A percentile compares a stretch with the other conserved stretches of the same genome.
phyloP scores from a whole-genome alignment of 1,140 invertebrate species.

The Dinoponera quadriceps region DNA sequence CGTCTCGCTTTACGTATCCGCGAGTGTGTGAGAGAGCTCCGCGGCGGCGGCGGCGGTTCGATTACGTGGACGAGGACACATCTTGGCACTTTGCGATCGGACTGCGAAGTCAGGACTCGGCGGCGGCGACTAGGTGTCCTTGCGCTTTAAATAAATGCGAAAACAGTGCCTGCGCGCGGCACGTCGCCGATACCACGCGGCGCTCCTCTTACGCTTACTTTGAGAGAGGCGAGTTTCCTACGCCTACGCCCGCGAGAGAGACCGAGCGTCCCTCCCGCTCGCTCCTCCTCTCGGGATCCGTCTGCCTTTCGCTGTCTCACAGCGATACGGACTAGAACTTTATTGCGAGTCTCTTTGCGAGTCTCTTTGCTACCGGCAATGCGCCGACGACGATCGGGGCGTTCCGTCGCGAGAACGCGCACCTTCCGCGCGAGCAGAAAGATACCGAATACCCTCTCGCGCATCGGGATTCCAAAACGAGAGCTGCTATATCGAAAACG shows the following conservation, averaged over 20 bases:
- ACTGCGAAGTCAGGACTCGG: slow-evolving; percentile 75
- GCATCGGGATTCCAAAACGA: neutral
- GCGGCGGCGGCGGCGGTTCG: slow-evolving; percentile 33
- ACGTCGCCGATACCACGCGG: slow-evolving; percentile 66
- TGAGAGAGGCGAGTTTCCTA: slow-evolving; percentile 59
- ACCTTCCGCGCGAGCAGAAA: too few species aligned
- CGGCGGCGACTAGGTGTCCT: slow-evolving; percentile 80
- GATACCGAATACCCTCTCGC: neutral
- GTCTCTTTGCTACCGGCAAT: neutral
- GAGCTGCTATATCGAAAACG: neutral
- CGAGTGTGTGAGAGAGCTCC: neutral
- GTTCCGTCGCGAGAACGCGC: neutral
- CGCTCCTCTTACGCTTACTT: slow-evolving; percentile 64
- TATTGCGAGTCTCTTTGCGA: slow-evolving; percentile 27
- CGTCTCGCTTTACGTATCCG: slow-evolving; percentile 29
- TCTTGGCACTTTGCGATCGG: slow-evolving; percentile 81
- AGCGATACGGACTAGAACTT: neutral
- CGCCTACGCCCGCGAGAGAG: slow-evolving; percentile 62
- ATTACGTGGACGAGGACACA: slow-evolving; percentile 82
- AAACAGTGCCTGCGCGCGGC: slow-evolving; percentile 75
- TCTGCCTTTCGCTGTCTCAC: slow-evolving; percentile 36
- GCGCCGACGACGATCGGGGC: slow-evolving; percentile 1
- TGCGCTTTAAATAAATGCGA: slow-evolving; percentile 84
- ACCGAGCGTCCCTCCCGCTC: slow-evolving; percentile 22
- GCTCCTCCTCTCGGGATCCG: neutral